Conservation (phyloP, 2,888 invertebrate genomes). For the Leptura quadrifasciata region DNA sequence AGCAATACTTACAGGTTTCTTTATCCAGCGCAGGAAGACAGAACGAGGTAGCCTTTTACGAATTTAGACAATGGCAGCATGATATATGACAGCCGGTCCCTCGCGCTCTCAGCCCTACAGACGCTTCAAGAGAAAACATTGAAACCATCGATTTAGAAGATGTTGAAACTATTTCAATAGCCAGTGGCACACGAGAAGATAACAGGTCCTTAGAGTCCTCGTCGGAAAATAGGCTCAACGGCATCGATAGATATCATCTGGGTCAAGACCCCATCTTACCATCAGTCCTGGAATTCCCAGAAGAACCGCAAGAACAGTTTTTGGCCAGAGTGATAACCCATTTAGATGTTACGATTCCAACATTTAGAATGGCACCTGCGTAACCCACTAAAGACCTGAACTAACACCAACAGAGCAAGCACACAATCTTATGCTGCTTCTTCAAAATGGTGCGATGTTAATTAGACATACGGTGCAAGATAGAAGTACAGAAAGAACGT, state of each 20-base stretch:
- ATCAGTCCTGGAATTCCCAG: conserved; percentile 95
- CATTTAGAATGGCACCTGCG: conserved; percentile 97
- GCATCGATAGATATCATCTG: conserved; percentile 77
- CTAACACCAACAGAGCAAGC: conserved; percentile 94
- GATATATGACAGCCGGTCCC: conserved; percentile 86
- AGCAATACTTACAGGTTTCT: conserved; percentile 91
- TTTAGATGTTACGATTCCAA: conserved; percentile 90
- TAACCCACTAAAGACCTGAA: conserved; percentile 95
- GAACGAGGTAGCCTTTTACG: conserved; percentile 82
- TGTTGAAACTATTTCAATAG: conserved; percentile 92
- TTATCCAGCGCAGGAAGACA: conserved; percentile 88
- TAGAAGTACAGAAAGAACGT: conserved; percentile 89
- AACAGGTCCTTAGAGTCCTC: conserved; percentile 80
- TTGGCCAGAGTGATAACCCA: conserved; percentile 91
- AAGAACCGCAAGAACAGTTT: conserved; percentile 95
- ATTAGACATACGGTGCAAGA: conserved; percentile 83
- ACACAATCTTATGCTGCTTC: conserved; percentile 90
- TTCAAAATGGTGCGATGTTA: conserved; percentile 92
- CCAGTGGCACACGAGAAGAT: conserved; percentile 85
- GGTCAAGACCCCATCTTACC: conserved; percentile 94
- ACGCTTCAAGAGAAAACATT: conserved; percentile 82
- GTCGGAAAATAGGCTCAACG: conserved; percentile 80
- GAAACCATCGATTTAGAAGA: conserved; percentile 94
- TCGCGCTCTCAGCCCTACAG: conserved; percentile 71
- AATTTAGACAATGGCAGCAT: conserved; percentile 78